Percentiles rank a stretch among this genome's conserved stretches.
Conservation (phyloP, 2,797 vertebrate species). For the Danio kyathit region DNA sequence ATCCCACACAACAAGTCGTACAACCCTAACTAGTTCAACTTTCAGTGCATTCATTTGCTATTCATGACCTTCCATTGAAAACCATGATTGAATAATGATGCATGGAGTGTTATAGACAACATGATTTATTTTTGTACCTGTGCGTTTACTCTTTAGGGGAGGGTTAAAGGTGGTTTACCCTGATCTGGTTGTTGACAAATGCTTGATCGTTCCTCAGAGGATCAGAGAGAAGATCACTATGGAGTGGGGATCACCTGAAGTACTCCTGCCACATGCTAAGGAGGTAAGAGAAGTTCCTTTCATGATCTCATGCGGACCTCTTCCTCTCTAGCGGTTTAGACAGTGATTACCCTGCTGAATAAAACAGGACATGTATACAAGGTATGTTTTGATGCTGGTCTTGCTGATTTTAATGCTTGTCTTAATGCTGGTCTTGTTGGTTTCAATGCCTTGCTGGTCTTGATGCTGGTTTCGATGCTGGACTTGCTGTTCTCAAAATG, state of each 20-base stretch:
- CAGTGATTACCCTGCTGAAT: not conserved
- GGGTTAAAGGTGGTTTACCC: conserved; percentile 74
- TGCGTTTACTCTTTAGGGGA: conserved; percentile 63
- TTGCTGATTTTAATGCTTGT: too few relatives aligned
- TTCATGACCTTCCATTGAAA: conserved; percentile 22
- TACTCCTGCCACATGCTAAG: conserved; percentile 64
- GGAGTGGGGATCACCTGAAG: conserved; percentile 70
- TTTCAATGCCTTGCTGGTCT: too few relatives aligned
- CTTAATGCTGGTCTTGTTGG: too few relatives aligned
- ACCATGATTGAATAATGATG: not conserved
- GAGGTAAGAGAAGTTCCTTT: conserved; percentile 66
- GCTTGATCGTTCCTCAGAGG: conserved; percentile 65
- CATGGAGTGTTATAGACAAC: not conserved
- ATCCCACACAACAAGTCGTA: conserved; percentile 51
- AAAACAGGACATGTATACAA: too few relatives aligned
- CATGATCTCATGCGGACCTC: not conserved
- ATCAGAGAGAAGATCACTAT: conserved; percentile 73
- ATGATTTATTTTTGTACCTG: not conserved
- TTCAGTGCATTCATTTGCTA: conserved; percentile 36
- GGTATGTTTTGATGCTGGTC: too few relatives aligned
- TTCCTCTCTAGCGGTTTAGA: not conserved
- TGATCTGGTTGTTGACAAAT: conserved; percentile 67
- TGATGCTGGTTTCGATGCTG: too few relatives aligned
- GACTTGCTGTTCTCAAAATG: too few relatives aligned
- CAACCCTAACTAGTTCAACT: conserved; percentile 49